phyloP scores from a whole-genome alignment of 2,888 invertebrate species.

The Rhorus exstirpatorius region DNA sequence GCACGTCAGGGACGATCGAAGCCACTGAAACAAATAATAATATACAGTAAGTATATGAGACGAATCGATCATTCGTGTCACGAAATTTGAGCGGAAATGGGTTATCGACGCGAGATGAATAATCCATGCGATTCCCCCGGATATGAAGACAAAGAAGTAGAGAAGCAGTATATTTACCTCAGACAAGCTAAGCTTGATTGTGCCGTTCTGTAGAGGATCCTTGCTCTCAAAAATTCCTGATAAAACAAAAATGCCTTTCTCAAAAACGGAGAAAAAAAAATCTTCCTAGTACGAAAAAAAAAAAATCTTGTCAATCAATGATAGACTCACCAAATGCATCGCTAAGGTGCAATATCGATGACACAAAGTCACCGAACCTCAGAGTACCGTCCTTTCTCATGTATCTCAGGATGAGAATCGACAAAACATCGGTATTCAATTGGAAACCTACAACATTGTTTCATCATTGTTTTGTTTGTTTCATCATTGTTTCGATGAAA shows the following conservation, averaged over 20 bases:
- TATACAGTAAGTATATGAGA: neutral
- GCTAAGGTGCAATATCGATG: slow-evolving; percentile 94
- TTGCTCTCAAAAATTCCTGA: slow-evolving; percentile 91
- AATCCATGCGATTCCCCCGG: slow-evolving; percentile 26
- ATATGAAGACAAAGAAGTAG: slow-evolving; percentile 5
- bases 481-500: no score
- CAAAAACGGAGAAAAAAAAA: neutral
- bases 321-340: slow-evolving; percentile 93
- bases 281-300: no score
- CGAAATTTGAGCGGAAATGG: slow-evolving; percentile 51
- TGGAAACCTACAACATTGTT: slow-evolving; percentile 89
- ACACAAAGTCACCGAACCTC: slow-evolving; percentile 96
- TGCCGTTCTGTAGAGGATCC: slow-evolving; percentile 93
- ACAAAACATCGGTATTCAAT: slow-evolving; percentile 93
- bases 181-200: slow-evolving; percentile 92
- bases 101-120: slow-evolving; percentile 49
- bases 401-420: slow-evolving; percentile 93
- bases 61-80: slow-evolving; percentile 49
- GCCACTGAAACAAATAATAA: slow-evolving; percentile 89
- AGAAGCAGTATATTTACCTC: slow-evolving; percentile 88
- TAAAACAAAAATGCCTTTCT: slow-evolving; percentile 74
- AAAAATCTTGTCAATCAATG: neutral
- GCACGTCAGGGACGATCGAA: slow-evolving; percentile 91
- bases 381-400: slow-evolving; percentile 97
- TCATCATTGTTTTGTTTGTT: slow-evolving; percentile 35